Base-by-base conservation (phyloP, 2,113 vertebrate genomes). In the Crocuta crocuta region DNA sequence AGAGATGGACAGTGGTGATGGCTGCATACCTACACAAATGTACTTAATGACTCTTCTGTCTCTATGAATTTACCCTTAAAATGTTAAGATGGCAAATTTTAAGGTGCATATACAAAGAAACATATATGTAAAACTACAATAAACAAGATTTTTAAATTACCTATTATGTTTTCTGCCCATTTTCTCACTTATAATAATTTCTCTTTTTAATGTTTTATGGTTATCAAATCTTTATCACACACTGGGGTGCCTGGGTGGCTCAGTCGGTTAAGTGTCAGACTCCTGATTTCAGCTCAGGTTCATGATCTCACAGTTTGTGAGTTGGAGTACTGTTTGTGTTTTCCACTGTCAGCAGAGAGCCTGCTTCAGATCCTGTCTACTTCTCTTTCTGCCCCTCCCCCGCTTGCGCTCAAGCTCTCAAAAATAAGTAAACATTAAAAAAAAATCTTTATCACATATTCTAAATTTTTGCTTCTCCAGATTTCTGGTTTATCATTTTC, bases 401-500 rank as follows among this genome's bases (percentile, higher is more conserved):
- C 0, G 58, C 21, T 61, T 23, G 21, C 23, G 58, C 58, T 61
- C 58, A 8, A 21, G 2, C 58, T 61, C 58, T 61, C 58, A 23
- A 61, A 61, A 61, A 23, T 61, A 61, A 23, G 58, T 23, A 23
- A 61, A 23, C 19, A 61, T 61, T 61, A 23, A 9, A 23, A 61
- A 39, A 61, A 28, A 79, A 23, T 71, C 35, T 80, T 88, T 61
- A 35, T 43, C 35, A 87, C 79, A 87, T n/a, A 94, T 55, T n/a
- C 48, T 21, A 58, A 28, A 70, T 68, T 79, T 68, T 45, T 79
- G 35, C 61, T 79, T 70, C 48, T 87, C 48, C 33, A 53, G 13
- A 79, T 68, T 79, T 70, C 73, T 87, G 28, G 63, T 58, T 87
- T 79, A 79, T 68, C 50, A 50, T 94, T 94, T 94, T 73, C 76